phyloP scores from a whole-genome alignment of 2,113 vertebrate genomes.

The Etia nguti region DNA sequence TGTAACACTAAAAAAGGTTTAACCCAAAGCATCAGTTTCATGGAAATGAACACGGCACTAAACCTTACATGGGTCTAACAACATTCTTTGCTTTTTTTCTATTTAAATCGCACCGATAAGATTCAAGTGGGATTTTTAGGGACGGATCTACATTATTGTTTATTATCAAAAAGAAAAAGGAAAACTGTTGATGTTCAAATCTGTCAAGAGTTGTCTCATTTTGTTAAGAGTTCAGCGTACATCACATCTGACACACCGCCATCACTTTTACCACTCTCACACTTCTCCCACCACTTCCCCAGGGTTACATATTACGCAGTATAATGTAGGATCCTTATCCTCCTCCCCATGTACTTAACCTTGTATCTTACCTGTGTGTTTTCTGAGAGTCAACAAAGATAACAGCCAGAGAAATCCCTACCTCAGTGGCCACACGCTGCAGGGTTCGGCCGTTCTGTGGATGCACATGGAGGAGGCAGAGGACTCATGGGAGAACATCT shows the following conservation, averaged over 20 bases:
- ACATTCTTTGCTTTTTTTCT: not conserved
- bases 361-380: conserved; percentile 46
- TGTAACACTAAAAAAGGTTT: not conserved
- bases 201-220: not conserved
- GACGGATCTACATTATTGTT: not conserved
- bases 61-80: not conserved
- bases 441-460: not conserved
- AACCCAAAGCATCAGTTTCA: not conserved
- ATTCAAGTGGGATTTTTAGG: not conserved
- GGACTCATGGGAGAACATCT: conserved; percentile 26
- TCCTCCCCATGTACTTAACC: conserved; percentile 47
- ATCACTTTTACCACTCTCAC: not conserved
- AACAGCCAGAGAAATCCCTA: conserved; percentile 22
- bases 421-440: not conserved
- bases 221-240: not conserved
- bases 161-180: not conserved
- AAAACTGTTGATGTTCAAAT: not conserved
- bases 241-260: not conserved
- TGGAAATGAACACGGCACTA: not conserved
- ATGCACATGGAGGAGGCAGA: conserved; percentile 30
- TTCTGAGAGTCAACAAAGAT: conserved; percentile 21
- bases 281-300: not conserved
- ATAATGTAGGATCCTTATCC: conserved; percentile 2
- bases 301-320: conserved; percentile 18
- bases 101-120: not conserved